Evolutionary conservation across 2,888 invertebrate genomes (phyloP).

Genomic region (Aporophyla lueneburgensis): DNA sequence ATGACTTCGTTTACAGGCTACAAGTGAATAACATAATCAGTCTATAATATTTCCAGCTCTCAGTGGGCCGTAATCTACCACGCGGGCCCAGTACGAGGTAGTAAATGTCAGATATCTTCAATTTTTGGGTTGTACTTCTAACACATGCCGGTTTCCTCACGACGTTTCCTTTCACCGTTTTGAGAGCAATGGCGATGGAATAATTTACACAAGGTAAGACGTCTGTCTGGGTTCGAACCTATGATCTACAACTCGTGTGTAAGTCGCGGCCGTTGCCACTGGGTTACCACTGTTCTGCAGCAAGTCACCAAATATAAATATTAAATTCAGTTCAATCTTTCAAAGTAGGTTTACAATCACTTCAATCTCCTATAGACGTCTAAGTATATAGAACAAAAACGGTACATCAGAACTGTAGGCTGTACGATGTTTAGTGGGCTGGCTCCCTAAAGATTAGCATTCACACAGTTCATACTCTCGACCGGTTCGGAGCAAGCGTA

Average conservation of each 20-base stretch:
- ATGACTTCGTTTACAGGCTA: not conserved
- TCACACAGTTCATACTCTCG: constrained; percentile 43
- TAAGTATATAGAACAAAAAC: constrained; percentile 30
- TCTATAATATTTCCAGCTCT: too few species aligned
- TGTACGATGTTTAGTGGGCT: constrained; percentile 42
- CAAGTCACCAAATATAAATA: constrained; percentile 17
- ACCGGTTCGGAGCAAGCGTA: constrained; percentile 58
- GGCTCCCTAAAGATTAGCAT: constrained; percentile 50
- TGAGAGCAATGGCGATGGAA: too few species aligned
- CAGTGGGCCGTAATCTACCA: too few species aligned
- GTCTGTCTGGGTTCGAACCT: constrained; percentile 10
- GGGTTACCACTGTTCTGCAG: too few species aligned
- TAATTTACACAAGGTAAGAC: too few species aligned
- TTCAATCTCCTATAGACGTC: constrained; percentile 9
- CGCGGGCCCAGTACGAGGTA: too few species aligned
- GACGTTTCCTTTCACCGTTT: too few species aligned
- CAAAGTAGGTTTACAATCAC: constrained; percentile 30
- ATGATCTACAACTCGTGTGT: too few species aligned
- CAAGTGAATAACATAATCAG: not conserved
- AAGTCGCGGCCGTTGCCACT: too few species aligned
- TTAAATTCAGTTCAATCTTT: constrained; percentile 12
- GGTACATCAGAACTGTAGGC: constrained; percentile 23
- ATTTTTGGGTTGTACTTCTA: too few species aligned
- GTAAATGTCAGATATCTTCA: too few species aligned
- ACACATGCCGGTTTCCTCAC: too few species aligned